Evolutionary conservation across 2,888 invertebrate genomes (phyloP), one percentile per base, ranked within the genome.

Genomic region (Piscicola geometra): DNA sequence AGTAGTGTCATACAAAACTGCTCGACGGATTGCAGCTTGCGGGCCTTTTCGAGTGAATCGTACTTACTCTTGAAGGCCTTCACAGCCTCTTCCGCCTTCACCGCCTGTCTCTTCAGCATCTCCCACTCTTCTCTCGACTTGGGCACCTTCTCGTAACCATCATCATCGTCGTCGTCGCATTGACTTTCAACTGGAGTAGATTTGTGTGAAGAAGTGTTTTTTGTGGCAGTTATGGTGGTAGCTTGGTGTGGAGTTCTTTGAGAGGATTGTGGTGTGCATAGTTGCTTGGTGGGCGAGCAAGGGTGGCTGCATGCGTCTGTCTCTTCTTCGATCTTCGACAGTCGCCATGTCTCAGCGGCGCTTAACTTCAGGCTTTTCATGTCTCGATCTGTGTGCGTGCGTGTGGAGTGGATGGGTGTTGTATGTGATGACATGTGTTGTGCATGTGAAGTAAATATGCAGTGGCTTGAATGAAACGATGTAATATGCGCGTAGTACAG

Each of bases 21-120:
- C n/a, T n/a, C n/a, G n/a, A n/a, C n/a, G 60, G 28, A 56, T 76
- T 25, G 71, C 25, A 21, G 70, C 50, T 36, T 71, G 56, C 64
- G 64, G 15, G 79, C 69, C 47, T 75, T 81, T 47, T 80, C 82
- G 0, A 83, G 78, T 1, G 83, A 83, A 60, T 84, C 84, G 78
- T 84, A 84, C 77, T 83, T 84, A 56, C 81, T 82, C 9, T 81
- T 81, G 52, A 84, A 79, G 76, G 80, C 79, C 35, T 80, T 78
- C 9, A 82, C 75, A 3, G 82, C 82, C 73, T 82, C 81, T 64
- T 81, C 56, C 15, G 21, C 75, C 41, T 21, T 30, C 35, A 25
- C 56, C 28, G 50, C 66, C 73, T 35, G 18, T 25, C 12, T 25
- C 28, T 60, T 36, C 60, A 47, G 35, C 3, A 30, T 33, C 18